These are phyloP conservation scores for Orthosia gothica DNA, from an alignment of 2,888 invertebrate species.

Conservation along the genomic window DNA sequence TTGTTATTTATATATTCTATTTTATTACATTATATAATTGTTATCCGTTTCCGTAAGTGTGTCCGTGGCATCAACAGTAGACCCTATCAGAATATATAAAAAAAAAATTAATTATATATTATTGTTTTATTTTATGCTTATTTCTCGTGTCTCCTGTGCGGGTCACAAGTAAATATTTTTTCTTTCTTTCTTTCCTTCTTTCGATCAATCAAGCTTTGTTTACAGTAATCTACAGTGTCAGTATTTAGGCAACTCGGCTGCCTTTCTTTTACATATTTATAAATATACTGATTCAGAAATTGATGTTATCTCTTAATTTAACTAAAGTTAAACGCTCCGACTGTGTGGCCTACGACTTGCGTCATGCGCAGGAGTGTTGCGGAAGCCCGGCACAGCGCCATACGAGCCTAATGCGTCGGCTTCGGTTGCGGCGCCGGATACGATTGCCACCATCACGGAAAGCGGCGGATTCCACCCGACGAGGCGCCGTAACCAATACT, in stretches of 20 bases:
- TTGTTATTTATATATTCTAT: no score
- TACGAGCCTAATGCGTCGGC: slow-evolving; percentile 21
- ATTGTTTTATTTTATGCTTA: no score
- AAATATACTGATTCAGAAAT: background rate
- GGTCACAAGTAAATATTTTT: no score
- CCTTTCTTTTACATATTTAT: background rate
- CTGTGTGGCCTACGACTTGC: slow-evolving; percentile 20
- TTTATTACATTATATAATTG: no score
- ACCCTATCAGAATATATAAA: no score
- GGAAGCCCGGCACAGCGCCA: slow-evolving; percentile 31
- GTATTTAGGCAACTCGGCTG: background rate
- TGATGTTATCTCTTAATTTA: background rate
- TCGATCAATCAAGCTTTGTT: no score
- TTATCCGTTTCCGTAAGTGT: no score
- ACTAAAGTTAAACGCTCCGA: background rate
- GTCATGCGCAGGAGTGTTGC: slow-evolving; percentile 38
- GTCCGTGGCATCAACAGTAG: no score
- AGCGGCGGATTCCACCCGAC: slow-evolving; percentile 9
- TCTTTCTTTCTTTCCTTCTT: no score
- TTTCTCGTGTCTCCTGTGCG: no score
- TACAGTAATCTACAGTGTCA: slow-evolving; percentile 12
- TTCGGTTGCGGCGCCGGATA: slow-evolving; percentile 45
- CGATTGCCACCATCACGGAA: slow-evolving; percentile 22
- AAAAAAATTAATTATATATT: no score
- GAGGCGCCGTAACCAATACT: slow-evolving; percentile 27